These are phyloP conservation scores for Nebria ingens DNA, from an alignment of 1,140 invertebrate genomes.

Conservation along the genomic window DNA sequence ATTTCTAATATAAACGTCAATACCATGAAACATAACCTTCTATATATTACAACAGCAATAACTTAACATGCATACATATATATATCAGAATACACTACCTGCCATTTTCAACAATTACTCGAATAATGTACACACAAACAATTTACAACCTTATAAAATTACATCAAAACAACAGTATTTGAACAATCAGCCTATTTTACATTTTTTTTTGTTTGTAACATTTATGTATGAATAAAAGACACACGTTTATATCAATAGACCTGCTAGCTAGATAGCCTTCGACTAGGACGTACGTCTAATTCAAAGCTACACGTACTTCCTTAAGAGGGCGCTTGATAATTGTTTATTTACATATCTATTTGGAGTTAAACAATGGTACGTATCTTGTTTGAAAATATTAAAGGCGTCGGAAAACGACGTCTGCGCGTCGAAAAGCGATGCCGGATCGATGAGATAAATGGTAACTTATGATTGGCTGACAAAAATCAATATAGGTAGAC, in stretches of 20 bases:
- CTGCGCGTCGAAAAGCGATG: conserved; percentile 20
- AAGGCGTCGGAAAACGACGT: not conserved
- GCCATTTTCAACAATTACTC: not conserved
- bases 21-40: conserved; percentile 3
- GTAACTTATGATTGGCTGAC: conserved; percentile 31
- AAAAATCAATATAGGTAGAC: conserved; percentile 35
- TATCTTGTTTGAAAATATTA: not conserved
- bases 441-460: conserved; percentile 35
- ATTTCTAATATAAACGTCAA: not conserved
- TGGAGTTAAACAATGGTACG: not conserved
- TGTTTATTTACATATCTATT: not conserved
- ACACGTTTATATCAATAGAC: not conserved
- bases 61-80: not conserved
- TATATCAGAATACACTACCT: no score
- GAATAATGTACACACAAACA: not conserved
- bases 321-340: no score
- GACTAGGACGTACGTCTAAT: no score
- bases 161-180: not conserved
- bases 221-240: not conserved
- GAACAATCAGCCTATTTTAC: not conserved
- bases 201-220: not conserved
- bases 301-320: no score
- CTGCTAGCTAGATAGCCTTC: no score
- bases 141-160: not conserved
- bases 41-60: not conserved